Base-by-base conservation (phyloP, 1,140 invertebrate genomes). In the Phymorhynchus buccinoides region DNA sequence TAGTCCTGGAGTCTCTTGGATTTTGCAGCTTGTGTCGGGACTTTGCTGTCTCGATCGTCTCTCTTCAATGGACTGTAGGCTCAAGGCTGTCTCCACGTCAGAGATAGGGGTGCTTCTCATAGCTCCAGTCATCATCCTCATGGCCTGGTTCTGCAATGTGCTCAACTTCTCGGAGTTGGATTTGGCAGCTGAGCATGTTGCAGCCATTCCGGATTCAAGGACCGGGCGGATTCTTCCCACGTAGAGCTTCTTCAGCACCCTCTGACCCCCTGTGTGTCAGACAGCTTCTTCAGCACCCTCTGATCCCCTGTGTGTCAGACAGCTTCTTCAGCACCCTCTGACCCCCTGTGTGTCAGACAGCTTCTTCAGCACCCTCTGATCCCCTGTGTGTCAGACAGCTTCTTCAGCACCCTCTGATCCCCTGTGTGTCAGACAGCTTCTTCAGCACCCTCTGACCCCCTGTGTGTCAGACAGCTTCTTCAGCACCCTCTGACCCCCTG, bases 151-250 rank as follows among this genome's bases (percentile, higher is more conserved):
- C 32, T 75, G 73, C 12, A 75, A 30, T 75, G 32, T 75, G 9
- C 0, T 6, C 30, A 75, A 35, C 73, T 75, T 75, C 6, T 75
- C 73, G 0, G 9, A 37, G 73, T 41, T 75, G 30, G 73, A 75
- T 75, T 3, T 75, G 18, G 73, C 73, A 37, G 73, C 1, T 75
- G 73, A 37, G 35, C 32, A 75, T 4, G 35, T 75, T 39, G 73
- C 73, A 75, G 73, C 73, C 30, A 39, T 75, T 75, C 73, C 73
- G 39, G 35, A 75, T 75, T 75, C 73, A 9, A 75, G 1, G 73
- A 75, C 3, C 39, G 73, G 73, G 4, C 73, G 73, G 30, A 39
- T 39, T 35, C 73, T 75, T 12, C 73, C 73, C 30, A 3, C 73
- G 12, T 75, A 52, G 0, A 52, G 22, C 48, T 0, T 52, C 2